Conservation (phyloP, 2,888 invertebrate genomes). For the Phasia obesa region DNA sequence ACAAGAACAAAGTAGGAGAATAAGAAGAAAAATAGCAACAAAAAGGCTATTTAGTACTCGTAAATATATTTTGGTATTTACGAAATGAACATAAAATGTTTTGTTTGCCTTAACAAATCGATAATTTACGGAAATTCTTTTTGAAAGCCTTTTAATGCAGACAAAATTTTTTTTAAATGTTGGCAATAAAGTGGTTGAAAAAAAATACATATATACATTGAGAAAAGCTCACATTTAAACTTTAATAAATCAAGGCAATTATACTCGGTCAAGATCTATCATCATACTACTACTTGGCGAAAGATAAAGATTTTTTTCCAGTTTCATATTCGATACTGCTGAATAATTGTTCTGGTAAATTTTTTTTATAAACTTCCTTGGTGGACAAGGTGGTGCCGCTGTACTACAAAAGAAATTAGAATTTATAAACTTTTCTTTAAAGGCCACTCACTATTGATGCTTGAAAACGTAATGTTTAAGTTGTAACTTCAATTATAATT, state of each 20-base stretch:
- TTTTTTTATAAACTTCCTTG: neutral
- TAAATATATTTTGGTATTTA: conserved; percentile 60
- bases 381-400: too few species aligned
- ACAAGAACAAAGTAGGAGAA: conserved; percentile 40
- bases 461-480: too few species aligned
- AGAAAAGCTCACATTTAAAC: conserved; percentile 30
- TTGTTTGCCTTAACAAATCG: conserved; percentile 68
- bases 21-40: conserved; percentile 16
- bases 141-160: conserved; percentile 15
- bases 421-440: too few species aligned
- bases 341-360: neutral
- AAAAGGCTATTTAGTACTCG: conserved; percentile 60
- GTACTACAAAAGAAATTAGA: too few species aligned
- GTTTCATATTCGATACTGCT: neutral
- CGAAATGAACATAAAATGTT: conserved; percentile 65
- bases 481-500: too few species aligned
- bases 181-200: conserved; percentile 24
- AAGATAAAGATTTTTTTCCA: neutral
- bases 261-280: conserved; percentile 58
- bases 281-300: conserved; percentile 18
- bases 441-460: too few species aligned
- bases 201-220: neutral
- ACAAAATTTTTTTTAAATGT: conserved; percentile 32
- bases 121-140: conserved; percentile 67
- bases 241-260: conserved; percentile 61